Percentiles rank a stretch among this genome's conserved stretches.
These are phyloP conservation scores for Drosophila asahinai DNA, from an alignment of 1,140 invertebrate genomes.

Conservation along the genomic window DNA sequence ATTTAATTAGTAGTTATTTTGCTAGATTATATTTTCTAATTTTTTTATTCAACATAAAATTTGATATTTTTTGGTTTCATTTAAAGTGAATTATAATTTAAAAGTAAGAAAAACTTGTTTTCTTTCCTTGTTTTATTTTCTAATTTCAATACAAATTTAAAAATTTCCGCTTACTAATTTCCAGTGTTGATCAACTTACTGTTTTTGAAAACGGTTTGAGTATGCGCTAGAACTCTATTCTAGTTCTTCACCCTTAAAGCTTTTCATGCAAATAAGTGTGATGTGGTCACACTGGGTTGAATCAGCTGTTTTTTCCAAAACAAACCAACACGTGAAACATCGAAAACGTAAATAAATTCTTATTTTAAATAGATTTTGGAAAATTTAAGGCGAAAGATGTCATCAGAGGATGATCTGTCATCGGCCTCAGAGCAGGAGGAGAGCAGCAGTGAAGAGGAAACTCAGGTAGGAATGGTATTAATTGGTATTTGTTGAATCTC, in stretches of 20 bases:
- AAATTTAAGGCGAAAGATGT: slow-evolving; percentile 19
- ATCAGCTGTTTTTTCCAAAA: slow-evolving; percentile 15
- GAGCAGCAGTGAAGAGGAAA: slow-evolving; percentile 49
- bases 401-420: slow-evolving; percentile 45
- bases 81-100: no score
- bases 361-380: neutral
- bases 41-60: no score
- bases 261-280: neutral
- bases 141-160: no score
- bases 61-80: no score
- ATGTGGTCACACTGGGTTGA: neutral
- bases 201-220: neutral
- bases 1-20: no score
- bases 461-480: slow-evolving; percentile 29
- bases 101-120: no score
- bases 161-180: neutral
- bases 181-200: neutral
- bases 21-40: no score
- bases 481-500: neutral
- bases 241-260: neutral
- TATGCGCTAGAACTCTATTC: neutral
- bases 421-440: slow-evolving; percentile 41
- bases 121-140: no score
- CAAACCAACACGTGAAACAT: slow-evolving; percentile 35
- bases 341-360: slow-evolving; percentile 15